Evolutionary conservation across 2,113 vertebrate species (phyloP), one percentile per base, ranked within the genome.

Genomic region (Onychostoma macrolepis): DNA sequence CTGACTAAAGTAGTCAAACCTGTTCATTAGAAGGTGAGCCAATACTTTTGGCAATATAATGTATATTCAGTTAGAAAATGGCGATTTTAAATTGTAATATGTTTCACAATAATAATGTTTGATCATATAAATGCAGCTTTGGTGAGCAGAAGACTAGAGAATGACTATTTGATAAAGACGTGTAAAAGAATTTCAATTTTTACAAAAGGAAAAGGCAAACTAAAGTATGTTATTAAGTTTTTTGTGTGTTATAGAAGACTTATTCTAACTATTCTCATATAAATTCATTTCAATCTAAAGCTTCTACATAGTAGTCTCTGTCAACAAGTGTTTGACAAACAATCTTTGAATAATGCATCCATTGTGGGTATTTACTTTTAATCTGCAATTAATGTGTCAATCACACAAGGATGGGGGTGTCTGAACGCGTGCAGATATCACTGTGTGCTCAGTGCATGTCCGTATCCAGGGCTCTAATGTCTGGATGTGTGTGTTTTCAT

Each of bases 401-500:
- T 53, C 76, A 5, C 15, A 26, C 6, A n/a, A 38, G 21, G 53
- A 61, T 17, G 4, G 21, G 36, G 56, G 7, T 41, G 26, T 26
- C 8, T 12, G 6, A 36, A 36, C 36, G 2, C 33, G 8, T 4
- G 67, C 67, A 71, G 26, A 53, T 15, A 71, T 30, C 80, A 9
- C 15, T 21, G 33, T 56, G 63, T 24, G 36, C 76, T 84, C 33
- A 38, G 61, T 36, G 24, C 38, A 50, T 38, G 74, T 19, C 71
- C 72, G 41, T 65, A 76, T 83, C 58, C 85, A 65, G 41, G 63
- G 15, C 45, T 78, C 9, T 45, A 79, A 78, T 36, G 84, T 69
- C 33, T 41, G 77, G 63, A 69, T 56, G 53, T 84, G 82, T 84
- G 81, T 58, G 80, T 83, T 12, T 26, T 76, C 78, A 72, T 30